A percentile compares a stretch with the other conserved stretches of the same genome.
Evolutionary conservation across 2,113 vertebrate genomes (phyloP).

Genomic region (Ascaphus truei): DNA sequence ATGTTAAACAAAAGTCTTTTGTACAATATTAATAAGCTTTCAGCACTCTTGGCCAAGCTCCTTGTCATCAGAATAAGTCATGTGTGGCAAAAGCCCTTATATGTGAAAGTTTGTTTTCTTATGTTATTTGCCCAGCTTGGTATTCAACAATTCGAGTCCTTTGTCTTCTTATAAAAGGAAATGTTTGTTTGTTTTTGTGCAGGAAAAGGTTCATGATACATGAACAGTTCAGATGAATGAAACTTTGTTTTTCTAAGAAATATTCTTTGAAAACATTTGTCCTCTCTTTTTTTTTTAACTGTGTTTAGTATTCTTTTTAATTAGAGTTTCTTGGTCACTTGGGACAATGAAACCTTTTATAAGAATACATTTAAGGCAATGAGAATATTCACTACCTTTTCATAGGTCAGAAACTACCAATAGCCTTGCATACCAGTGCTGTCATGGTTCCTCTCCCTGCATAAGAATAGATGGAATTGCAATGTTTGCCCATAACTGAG

Average conservation of each 20-base stretch:
- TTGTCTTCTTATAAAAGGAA: constrained; percentile 70
- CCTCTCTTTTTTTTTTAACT: constrained; percentile 53
- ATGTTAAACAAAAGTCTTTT: constrained; percentile 74
- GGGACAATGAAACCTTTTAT: neutral
- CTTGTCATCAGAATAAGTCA: constrained; percentile 68
- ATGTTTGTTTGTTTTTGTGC: constrained; percentile 71
- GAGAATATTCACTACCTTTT: neutral
- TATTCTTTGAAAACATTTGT: constrained; percentile 57
- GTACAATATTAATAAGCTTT: constrained; percentile 72
- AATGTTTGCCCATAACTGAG: neutral
- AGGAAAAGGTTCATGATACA: constrained; percentile 55
- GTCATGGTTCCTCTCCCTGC: neutral
- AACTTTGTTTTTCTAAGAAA: constrained; percentile 56
- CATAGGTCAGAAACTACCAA: neutral
- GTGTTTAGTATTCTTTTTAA: constrained; percentile 21
- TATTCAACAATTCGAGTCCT: constrained; percentile 58
- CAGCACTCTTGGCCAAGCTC: constrained; percentile 52
- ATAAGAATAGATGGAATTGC: neutral
- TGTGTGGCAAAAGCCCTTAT: constrained; percentile 65
- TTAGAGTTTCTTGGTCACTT: neutral
- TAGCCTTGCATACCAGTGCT: neutral
- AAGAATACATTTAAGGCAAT: neutral
- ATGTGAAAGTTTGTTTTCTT: constrained; percentile 68
- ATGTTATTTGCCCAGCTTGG: constrained; percentile 62
- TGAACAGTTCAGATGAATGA: constrained; percentile 60